A percentile compares a stretch with the other conserved stretches of the same genome.
phyloP scores from a whole-genome alignment of 2,888 invertebrate species.

The Drosophila meridiana region DNA sequence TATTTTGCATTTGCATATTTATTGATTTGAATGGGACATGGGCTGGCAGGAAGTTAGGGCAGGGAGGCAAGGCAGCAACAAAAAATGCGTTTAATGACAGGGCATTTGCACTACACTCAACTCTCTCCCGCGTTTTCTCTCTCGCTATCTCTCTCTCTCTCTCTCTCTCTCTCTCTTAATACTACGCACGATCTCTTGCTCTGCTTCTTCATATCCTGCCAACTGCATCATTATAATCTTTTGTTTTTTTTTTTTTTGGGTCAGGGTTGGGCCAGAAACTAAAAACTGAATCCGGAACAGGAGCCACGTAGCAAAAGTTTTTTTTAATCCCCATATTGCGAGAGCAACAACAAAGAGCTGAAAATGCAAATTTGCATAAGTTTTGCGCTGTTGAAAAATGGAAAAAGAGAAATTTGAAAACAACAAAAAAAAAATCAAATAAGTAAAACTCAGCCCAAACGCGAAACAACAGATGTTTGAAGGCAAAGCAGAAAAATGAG shows the following conservation, averaged over 20 bases:
- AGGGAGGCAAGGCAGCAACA: slow-evolving; percentile 9
- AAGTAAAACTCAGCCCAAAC: slow-evolving; percentile 12
- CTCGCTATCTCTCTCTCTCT: slow-evolving; percentile 8
- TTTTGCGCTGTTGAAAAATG: slow-evolving; percentile 58
- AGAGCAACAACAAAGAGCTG: slow-evolving; percentile 46
- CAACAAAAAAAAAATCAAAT: slow-evolving; percentile 1
- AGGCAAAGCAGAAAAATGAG: slow-evolving; percentile 7
- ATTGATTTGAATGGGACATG: slow-evolving; percentile 63
- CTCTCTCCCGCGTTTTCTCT: slow-evolving; percentile 14
- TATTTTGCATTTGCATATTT: slow-evolving; percentile 74
- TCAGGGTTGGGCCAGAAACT: slow-evolving; percentile 57
- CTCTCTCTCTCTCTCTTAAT: slow-evolving; percentile 39
- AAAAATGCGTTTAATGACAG: slow-evolving; percentile 68
- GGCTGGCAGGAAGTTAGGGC: slow-evolving; percentile 13
- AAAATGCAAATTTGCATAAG: slow-evolving; percentile 73
- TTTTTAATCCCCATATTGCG: slow-evolving; percentile 57
- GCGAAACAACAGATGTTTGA: slow-evolving; percentile 49
- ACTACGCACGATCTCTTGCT: slow-evolving; percentile 53
- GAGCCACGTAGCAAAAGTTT: slow-evolving; percentile 29
- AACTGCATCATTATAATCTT: slow-evolving; percentile 69
- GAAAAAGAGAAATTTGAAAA: slow-evolving; percentile 13
- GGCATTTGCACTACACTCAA: slow-evolving; percentile 38
- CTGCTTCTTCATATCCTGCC: slow-evolving; percentile 44
- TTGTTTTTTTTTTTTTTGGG: slow-evolving; percentile 41
- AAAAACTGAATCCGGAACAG: slow-evolving; percentile 42